phyloP scores from a whole-genome alignment of 2,113 vertebrate species.

The Ifrita kowaldi region DNA sequence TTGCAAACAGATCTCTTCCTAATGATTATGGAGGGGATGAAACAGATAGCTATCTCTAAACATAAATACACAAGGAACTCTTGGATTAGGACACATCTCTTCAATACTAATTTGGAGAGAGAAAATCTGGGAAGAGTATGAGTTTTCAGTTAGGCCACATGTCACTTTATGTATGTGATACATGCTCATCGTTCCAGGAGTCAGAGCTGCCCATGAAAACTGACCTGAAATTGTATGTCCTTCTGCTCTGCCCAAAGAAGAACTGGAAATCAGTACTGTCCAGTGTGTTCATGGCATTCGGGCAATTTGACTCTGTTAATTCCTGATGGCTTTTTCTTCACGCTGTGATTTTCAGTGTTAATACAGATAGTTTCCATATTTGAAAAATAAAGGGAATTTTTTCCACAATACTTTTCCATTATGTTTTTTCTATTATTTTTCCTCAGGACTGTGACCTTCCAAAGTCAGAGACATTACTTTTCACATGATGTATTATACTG shows the following conservation, averaged over 20 bases:
- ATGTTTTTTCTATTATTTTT: neutral
- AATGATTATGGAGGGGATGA: neutral
- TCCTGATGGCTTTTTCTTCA: neutral
- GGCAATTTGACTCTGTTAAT: neutral
- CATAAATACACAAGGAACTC: neutral
- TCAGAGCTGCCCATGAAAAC: neutral
- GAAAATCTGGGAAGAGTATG: neutral
- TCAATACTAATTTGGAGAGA: neutral
- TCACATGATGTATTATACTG: neutral
- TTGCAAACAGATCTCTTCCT: neutral
- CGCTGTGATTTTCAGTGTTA: conserved; percentile 9
- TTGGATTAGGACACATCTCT: neutral
- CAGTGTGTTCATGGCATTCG: neutral
- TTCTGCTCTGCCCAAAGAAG: neutral
- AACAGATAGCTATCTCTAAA: neutral
- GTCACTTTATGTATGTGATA: neutral
- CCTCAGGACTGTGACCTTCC: neutral
- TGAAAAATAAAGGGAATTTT: conserved; percentile 61
- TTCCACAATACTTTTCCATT: conserved; percentile 5
- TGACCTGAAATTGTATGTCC: neutral
- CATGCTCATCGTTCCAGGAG: neutral
- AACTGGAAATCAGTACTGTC: neutral
- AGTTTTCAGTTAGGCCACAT: neutral
- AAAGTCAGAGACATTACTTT: neutral
- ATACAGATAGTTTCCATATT: conserved; percentile 11